Conservation (phyloP, 2,888 invertebrate species). For the Miltochrista miniata region DNA sequence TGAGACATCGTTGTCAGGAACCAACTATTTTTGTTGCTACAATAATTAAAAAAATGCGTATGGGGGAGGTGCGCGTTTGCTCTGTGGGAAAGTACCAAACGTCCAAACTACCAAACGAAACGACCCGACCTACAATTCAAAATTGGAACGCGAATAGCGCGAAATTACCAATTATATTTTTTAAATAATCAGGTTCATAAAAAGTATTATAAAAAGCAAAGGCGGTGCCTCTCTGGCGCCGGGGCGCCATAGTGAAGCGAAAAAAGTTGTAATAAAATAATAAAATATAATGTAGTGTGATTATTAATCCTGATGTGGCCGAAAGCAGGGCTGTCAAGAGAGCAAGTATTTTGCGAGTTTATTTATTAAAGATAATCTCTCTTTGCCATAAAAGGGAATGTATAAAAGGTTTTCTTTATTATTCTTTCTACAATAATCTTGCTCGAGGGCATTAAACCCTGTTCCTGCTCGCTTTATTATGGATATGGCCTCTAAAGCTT, state of each 20-base stretch:
- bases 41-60: too few species aligned
- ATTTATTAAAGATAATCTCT: slow-evolving; percentile 5
- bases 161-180: slow-evolving; percentile 35
- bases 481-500: too few species aligned
- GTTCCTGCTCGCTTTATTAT: not conserved
- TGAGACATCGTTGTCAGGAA: too few species aligned
- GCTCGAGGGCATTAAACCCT: not conserved
- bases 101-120: not conserved
- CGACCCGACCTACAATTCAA: slow-evolving; percentile 26
- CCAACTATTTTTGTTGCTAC: too few species aligned
- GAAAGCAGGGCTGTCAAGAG: slow-evolving; percentile 32
- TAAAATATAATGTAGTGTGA: slow-evolving; percentile 52
- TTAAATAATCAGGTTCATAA: slow-evolving; percentile 44
- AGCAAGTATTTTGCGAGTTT: not conserved
- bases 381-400: not conserved
- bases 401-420: slow-evolving; percentile 1
- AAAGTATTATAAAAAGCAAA: slow-evolving; percentile 37
- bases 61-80: too few species aligned
- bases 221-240: slow-evolving; percentile 67
- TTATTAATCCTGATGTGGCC: slow-evolving; percentile 61
- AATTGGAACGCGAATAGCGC: slow-evolving; percentile 27
- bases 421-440: not conserved
- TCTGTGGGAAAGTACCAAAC: too few species aligned
- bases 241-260: slow-evolving; percentile 50
- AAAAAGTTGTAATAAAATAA: slow-evolving; percentile 46